phyloP scores from a whole-genome alignment of 2,888 invertebrate species.

The Heliconius ethilla region DNA sequence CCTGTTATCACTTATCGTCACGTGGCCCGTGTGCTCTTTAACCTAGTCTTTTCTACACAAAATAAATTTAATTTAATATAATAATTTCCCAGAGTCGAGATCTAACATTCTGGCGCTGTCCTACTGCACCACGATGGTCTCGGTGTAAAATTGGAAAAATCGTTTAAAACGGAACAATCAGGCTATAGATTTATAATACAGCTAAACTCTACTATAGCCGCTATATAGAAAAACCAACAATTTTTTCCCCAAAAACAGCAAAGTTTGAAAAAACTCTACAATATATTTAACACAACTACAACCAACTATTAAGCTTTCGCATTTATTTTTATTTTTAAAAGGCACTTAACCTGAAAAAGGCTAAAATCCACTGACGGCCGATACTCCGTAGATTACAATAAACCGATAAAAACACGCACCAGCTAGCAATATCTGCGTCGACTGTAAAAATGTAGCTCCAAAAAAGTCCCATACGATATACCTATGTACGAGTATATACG shows the following conservation, averaged over 20 bases:
- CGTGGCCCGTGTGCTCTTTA: too few species aligned
- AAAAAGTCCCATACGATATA: not conserved
- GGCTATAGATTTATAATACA: too few species aligned
- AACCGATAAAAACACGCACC: slow-evolving; percentile 43
- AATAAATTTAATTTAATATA: too few species aligned
- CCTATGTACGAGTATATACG: not conserved
- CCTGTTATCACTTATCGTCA: too few species aligned
- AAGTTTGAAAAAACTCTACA: not conserved
- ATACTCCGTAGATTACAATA: slow-evolving; percentile 42
- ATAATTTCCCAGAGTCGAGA: too few species aligned
- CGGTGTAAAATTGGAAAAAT: too few species aligned
- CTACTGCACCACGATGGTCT: too few species aligned
- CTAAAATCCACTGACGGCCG: slow-evolving; percentile 36
- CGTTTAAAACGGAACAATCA: not conserved
- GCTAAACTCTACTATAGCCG: too few species aligned
- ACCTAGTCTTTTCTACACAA: too few species aligned
- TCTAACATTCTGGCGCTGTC: too few species aligned
- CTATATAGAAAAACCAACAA: not conserved
- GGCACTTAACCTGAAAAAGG: slow-evolving; percentile 39
- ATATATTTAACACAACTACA: slow-evolving; percentile 8
- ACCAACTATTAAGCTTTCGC: slow-evolving; percentile 7
- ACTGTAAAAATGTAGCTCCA: slow-evolving; percentile 22
- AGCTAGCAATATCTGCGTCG: slow-evolving; percentile 32
- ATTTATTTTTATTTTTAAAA: slow-evolving; percentile 36
- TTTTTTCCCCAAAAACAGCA: not conserved